Percentiles rank a stretch among this genome's conserved stretches.
phyloP scores from a whole-genome alignment of 2,113 vertebrate species.

The Aviceda subcristata region DNA sequence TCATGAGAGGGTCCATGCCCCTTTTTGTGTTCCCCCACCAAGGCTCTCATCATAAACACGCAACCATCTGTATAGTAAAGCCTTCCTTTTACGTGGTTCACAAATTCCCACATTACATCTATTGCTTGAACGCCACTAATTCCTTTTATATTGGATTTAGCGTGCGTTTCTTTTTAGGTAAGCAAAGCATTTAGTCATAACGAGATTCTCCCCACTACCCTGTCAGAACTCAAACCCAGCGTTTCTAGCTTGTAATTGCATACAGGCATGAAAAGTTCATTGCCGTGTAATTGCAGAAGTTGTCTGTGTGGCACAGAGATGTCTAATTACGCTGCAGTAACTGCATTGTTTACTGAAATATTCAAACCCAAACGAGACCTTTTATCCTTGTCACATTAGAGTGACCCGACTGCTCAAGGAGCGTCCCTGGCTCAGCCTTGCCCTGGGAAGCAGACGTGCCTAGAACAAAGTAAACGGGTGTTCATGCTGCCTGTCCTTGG shows the following conservation, averaged over 20 bases:
- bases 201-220: neutral
- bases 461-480: neutral
- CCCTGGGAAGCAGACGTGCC: neutral
- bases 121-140: neutral
- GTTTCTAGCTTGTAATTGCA: neutral
- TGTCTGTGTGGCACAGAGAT: neutral
- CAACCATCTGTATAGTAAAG: neutral
- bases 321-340: neutral
- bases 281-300: neutral
- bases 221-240: neutral
- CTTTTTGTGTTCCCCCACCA: neutral
- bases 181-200: neutral
- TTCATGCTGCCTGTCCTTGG: neutral
- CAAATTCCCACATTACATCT: neutral
- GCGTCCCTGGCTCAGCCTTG: neutral
- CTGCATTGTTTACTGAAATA: neutral
- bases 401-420: conserved; percentile 4
- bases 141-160: neutral
- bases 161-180: neutral
- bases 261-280: neutral
- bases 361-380: neutral
- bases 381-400: neutral
- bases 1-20: neutral
- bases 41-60: neutral
- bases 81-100: neutral